These are phyloP conservation scores for Grus americana DNA, from an alignment of 2,113 vertebrate genomes.

Conservation along the genomic window DNA sequence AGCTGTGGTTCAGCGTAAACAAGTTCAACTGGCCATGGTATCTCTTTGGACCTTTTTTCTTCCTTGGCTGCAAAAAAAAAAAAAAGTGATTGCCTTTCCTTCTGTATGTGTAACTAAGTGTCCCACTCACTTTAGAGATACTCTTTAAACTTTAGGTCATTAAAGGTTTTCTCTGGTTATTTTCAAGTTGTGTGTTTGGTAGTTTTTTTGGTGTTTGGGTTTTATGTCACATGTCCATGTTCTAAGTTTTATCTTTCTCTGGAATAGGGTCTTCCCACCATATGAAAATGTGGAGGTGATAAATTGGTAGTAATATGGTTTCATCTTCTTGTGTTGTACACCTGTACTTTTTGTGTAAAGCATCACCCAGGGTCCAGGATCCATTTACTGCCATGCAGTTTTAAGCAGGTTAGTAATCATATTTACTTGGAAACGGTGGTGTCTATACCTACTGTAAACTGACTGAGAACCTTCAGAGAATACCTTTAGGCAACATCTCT, in stretches of 20 bases:
- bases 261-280: background rate
- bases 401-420: background rate
- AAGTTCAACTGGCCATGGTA: background rate
- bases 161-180: background rate
- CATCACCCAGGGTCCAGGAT: background rate
- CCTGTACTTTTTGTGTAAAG: background rate
- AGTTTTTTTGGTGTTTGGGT: accelerated
- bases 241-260: background rate
- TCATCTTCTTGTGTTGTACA: background rate
- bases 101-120: background rate
- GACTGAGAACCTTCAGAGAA: background rate
- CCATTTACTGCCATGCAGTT: background rate
- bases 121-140: background rate
- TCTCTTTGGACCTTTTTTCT: background rate
- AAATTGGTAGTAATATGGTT: background rate
- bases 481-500: background rate
- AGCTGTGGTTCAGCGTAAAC: background rate
- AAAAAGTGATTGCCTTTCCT: background rate
- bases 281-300: background rate
- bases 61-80: background rate
- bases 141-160: background rate
- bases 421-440: background rate
- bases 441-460: background rate
- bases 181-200: background rate
- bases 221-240: background rate